phyloP scores from a whole-genome alignment of 2,113 vertebrate species.

The Oncorhynchus tshawytscha region DNA sequence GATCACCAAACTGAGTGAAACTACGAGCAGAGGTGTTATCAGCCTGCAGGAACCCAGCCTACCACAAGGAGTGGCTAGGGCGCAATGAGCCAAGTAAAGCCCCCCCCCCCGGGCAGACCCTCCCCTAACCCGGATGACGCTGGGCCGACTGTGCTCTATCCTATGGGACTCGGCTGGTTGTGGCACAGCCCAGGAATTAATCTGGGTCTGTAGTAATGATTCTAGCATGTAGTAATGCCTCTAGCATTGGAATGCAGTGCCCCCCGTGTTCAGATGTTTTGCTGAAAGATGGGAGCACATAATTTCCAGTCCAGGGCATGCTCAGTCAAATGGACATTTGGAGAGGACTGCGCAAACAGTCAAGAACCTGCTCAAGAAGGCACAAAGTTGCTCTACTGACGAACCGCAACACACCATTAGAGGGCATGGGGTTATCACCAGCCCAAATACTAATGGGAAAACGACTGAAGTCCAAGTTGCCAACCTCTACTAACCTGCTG shows the following conservation, averaged over 20 bases:
- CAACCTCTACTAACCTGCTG: not conserved
- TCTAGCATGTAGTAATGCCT: no score
- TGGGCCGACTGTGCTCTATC: no score
- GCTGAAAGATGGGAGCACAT: not conserved
- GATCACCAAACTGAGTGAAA: slow-evolving; percentile 3
- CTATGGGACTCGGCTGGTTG: no score
- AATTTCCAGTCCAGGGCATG: no score
- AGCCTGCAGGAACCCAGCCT: not conserved
- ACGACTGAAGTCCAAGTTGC: not conserved
- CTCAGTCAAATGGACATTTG: slow-evolving; percentile 12
- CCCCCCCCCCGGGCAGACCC: no score
- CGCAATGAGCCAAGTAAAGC: no score
- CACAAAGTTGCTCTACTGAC: no score
- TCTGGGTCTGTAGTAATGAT: no score
- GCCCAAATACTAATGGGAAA: not conserved
- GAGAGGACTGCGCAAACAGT: not conserved
- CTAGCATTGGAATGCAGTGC: no score
- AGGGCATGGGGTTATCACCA: not conserved
- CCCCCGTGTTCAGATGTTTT: slow-evolving; percentile 2
- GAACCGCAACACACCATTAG: not conserved
- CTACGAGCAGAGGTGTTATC: slow-evolving; percentile 5
- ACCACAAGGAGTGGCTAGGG: no score
- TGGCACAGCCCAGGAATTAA: no score
- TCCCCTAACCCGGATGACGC: no score
- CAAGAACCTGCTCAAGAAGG: slow-evolving; percentile 18